Evolutionary conservation across 35 echinoderm and acorn worm species (phyloP).

Genomic region (Amphiura filiformis): DNA sequence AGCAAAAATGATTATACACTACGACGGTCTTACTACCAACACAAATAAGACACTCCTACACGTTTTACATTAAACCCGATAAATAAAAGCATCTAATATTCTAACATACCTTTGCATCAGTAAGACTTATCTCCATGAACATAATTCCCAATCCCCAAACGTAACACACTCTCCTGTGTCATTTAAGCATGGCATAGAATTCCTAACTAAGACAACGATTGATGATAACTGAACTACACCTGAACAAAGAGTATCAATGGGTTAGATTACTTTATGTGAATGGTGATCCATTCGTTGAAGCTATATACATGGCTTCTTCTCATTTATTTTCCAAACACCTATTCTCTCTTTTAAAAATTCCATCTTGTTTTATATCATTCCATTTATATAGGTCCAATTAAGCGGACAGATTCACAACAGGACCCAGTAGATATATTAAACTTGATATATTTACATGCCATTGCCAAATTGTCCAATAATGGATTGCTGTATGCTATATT

Average conservation of each 20-base stretch:
- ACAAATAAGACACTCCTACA: too few species aligned
- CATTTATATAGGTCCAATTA: not conserved
- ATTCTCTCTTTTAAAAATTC: not conserved
- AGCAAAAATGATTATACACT: too few species aligned
- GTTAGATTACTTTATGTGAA: constrained; percentile 7
- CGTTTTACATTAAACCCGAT: too few species aligned
- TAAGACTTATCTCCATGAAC: not conserved
- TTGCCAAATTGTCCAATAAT: too few species aligned
- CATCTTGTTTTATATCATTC: not conserved
- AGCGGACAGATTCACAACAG: not conserved
- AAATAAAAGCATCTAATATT: too few species aligned
- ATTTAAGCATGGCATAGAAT: not conserved
- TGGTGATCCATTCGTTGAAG: not conserved
- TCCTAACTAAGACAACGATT: not conserved
- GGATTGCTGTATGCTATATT: too few species aligned
- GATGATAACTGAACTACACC: not conserved
- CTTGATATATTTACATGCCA: not conserved
- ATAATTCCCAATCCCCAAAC: not conserved
- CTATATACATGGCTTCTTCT: not conserved
- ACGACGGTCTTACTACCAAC: too few species aligned
- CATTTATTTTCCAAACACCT: not conserved
- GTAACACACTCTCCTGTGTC: not conserved
- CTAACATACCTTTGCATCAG: too few species aligned
- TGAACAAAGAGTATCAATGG: not conserved
- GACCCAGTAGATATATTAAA: not conserved